Conservation (phyloP, 2,113 vertebrate species). For the Riparia riparia region DNA sequence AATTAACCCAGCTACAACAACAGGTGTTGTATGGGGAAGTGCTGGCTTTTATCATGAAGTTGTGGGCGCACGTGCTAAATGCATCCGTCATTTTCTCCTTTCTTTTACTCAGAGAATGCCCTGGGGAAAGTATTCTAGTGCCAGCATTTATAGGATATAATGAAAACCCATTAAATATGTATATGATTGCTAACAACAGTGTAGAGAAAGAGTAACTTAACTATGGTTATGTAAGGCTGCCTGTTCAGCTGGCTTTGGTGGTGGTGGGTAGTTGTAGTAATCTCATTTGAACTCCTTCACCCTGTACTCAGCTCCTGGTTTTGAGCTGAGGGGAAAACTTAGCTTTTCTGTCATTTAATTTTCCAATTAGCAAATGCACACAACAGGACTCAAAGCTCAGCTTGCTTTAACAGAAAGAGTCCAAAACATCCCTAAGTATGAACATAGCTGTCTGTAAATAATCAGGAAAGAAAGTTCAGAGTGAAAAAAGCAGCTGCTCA, state of each 20-base stretch:
- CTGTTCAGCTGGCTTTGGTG: background rate
- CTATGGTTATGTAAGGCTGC: constrained; percentile 46
- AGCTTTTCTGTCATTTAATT: background rate
- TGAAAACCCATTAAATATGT: constrained; percentile 84
- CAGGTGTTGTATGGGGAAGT: constrained; percentile 82
- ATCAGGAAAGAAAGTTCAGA: background rate
- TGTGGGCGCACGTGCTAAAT: constrained; percentile 76
- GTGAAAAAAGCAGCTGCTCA: background rate
- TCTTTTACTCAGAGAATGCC: constrained; percentile 76
- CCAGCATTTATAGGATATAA: constrained; percentile 81
- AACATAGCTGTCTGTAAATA: background rate
- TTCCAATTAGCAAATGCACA: background rate
- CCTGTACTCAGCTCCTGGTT: background rate
- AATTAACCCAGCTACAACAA: constrained; percentile 82
- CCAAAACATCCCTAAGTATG: accelerated
- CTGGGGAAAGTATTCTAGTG: constrained; percentile 75
- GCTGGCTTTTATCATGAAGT: constrained; percentile 81
- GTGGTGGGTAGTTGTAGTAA: background rate
- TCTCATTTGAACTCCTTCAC: background rate
- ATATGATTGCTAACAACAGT: constrained; percentile 74
- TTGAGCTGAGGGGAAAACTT: background rate
- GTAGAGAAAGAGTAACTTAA: constrained; percentile 47
- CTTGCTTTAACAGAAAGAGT: background rate
- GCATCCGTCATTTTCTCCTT: constrained; percentile 77
- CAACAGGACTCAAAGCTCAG: background rate